Conservation (phyloP, 2,888 invertebrate species). For the Polydrusus cervinus region DNA sequence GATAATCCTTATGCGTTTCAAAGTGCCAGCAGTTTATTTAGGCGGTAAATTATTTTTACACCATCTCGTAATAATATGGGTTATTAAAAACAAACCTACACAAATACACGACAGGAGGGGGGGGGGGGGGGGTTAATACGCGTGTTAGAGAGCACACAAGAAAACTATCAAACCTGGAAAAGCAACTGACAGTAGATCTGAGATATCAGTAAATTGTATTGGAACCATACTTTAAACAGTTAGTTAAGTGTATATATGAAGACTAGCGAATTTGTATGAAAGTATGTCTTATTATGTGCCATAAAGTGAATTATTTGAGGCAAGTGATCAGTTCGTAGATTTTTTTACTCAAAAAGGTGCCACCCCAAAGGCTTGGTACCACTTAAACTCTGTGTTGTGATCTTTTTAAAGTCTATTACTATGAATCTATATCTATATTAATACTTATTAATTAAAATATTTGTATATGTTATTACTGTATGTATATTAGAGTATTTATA, state of each 20-base stretch:
- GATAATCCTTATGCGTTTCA: no score
- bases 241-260: conserved; percentile 41
- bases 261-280: conserved; percentile 36
- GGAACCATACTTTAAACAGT: conserved; percentile 25
- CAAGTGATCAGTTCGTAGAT: conserved; percentile 57
- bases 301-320: conserved; percentile 57
- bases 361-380: conserved; percentile 63
- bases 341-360: conserved; percentile 63
- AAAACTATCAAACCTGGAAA: no score
- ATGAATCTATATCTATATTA: conserved; percentile 72
- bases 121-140: no score
- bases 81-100: no score
- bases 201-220: background rate
- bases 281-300: conserved; percentile 58
- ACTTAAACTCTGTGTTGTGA: conserved; percentile 72
- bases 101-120: no score
- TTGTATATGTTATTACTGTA: conserved; percentile 70
- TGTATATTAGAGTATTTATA: conserved; percentile 66
- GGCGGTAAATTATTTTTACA: no score
- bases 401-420: conserved; percentile 73
- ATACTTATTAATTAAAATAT: conserved; percentile 69
- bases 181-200: background rate
- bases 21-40: no score
- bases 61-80: no score
- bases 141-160: no score